Evolutionary conservation across 2,888 invertebrate genomes (phyloP).

Genomic region (Oscheius sp.): DNA sequence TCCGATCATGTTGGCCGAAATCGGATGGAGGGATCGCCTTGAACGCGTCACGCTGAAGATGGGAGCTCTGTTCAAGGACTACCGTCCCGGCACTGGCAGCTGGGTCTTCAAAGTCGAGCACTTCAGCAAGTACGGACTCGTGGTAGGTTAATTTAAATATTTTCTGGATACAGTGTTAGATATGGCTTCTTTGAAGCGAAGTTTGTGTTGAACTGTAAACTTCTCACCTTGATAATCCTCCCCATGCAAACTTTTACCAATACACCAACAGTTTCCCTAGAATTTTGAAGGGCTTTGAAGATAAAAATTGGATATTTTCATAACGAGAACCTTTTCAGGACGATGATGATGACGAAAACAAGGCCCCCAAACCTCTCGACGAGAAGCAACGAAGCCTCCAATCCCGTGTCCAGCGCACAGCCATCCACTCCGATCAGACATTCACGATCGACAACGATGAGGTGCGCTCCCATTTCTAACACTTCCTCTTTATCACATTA

Average conservation of each 20-base stretch:
- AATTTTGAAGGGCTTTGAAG: no score
- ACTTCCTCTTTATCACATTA: neutral
- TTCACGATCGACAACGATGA: constrained; percentile 27
- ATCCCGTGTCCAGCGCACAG: constrained; percentile 42
- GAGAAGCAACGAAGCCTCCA: constrained; percentile 44
- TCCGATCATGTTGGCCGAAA: constrained; percentile 81
- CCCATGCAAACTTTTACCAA: neutral
- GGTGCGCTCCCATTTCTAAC: constrained; percentile 30
- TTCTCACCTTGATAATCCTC: no score
- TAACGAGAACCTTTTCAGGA: constrained; percentile 26
- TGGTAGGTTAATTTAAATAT: constrained; percentile 48
- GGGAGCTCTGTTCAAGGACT: constrained; percentile 89
- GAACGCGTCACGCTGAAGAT: constrained; percentile 87
- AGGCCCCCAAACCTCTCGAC: constrained; percentile 10
- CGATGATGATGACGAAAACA: constrained; percentile 56
- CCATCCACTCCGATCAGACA: constrained; percentile 2
- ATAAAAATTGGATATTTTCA: no score
- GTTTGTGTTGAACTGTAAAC: no score
- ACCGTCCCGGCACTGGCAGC: constrained; percentile 92
- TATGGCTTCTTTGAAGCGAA: no score
- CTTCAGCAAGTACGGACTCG: constrained; percentile 76
- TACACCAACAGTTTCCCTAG: no score
- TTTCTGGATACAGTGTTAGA: neutral
- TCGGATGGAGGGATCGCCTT: constrained; percentile 88
- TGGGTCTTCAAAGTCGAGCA: constrained; percentile 85